Conservation (phyloP, 1,140 invertebrate genomes). For the Heliconius nattereri region DNA sequence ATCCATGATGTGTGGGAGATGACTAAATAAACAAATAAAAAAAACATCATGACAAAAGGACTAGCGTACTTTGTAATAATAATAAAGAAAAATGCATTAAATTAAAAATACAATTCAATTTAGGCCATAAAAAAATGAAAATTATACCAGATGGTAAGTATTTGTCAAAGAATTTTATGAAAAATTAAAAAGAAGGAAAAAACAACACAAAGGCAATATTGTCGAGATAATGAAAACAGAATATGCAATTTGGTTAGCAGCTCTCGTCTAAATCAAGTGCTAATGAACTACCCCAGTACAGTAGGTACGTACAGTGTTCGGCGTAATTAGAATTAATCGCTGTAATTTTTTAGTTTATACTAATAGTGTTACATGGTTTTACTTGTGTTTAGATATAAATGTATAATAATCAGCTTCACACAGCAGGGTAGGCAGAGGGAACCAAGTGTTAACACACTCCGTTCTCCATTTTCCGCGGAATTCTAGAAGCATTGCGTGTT, state of each 20-base stretch:
- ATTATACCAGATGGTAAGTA: background rate
- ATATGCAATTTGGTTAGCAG: slow-evolving; percentile 6
- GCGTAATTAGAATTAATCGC: slow-evolving; percentile 3
- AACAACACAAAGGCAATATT: slow-evolving; percentile 2
- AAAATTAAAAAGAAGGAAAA: background rate
- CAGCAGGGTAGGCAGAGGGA: too few relatives aligned
- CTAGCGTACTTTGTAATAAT: too few relatives aligned
- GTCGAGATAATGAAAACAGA: slow-evolving; percentile 6
- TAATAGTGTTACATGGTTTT: background rate
- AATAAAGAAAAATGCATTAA: too few relatives aligned
- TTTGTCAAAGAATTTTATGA: background rate
- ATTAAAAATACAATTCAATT: too few relatives aligned
- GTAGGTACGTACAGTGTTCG: background rate
- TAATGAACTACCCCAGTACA: background rate
- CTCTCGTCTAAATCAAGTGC: slow-evolving; percentile 5
- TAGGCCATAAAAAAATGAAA: too few relatives aligned
- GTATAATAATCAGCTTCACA: too few relatives aligned
- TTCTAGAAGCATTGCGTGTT: too few relatives aligned
- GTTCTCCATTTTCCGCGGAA: too few relatives aligned
- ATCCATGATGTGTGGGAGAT: too few relatives aligned
- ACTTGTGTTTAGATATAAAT: background rate
- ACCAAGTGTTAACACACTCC: too few relatives aligned
- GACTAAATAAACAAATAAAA: too few relatives aligned
- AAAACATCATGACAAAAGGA: too few relatives aligned
- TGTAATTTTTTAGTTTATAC: background rate